Conservation (phyloP, 2,113 vertebrate species). For the Poicephalus gulielmi region DNA sequence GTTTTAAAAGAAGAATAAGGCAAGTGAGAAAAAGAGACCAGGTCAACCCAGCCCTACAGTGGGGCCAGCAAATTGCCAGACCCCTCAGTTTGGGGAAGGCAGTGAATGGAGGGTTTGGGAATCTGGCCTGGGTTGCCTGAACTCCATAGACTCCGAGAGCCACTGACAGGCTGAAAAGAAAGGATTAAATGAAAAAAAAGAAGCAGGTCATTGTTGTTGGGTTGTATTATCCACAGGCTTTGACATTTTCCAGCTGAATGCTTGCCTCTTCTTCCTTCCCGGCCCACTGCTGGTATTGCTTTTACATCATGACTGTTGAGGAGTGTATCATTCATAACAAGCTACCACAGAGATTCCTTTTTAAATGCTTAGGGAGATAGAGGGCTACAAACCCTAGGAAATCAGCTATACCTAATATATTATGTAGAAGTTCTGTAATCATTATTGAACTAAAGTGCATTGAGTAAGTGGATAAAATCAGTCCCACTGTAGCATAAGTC, state of each 20-base stretch:
- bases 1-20: background rate
- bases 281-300: slow-evolving; percentile 5
- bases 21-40: background rate
- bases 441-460: slow-evolving; percentile 71
- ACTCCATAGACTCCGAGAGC: background rate
- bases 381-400: slow-evolving; percentile 62
- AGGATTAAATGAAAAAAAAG: background rate
- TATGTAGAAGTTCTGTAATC: slow-evolving; percentile 74
- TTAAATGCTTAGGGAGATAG: slow-evolving; percentile 49
- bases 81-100: background rate
- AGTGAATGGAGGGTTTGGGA: background rate
- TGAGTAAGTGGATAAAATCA: slow-evolving; percentile 77
- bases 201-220: background rate
- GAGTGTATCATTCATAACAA: slow-evolving; percentile 56
- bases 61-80: background rate
- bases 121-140: background rate
- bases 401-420: slow-evolving; percentile 73
- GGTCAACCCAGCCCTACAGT: background rate
- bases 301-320: slow-evolving; percentile 12
- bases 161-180: background rate
- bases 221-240: background rate
- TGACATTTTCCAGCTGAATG: background rate
- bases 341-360: background rate
- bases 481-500: slow-evolving; percentile 71
- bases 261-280: background rate